Conservation (phyloP, 2,113 vertebrate genomes). For the Enhydra lutris region DNA sequence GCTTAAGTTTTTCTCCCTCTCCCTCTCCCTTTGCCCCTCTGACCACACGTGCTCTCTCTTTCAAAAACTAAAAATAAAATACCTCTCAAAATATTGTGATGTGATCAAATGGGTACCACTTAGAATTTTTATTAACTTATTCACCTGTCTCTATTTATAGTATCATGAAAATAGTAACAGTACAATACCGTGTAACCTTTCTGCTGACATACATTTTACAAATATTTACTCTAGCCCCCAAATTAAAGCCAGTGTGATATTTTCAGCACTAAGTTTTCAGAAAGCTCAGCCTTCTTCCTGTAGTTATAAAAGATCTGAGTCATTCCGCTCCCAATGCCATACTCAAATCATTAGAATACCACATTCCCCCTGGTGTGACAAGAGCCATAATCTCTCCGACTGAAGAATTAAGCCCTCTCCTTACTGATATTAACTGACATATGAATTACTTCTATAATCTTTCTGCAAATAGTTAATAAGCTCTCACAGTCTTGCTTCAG, state of each 20-base stretch:
- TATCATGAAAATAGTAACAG: neutral
- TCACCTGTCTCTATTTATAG: neutral
- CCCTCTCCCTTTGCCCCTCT: neutral
- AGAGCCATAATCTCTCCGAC: slow-evolving; percentile 13
- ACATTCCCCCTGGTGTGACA: neutral
- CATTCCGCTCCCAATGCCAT: slow-evolving; percentile 16
- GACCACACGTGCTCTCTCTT: neutral
- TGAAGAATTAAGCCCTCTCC: slow-evolving; percentile 24
- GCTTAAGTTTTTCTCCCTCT: neutral
- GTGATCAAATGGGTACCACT: neutral
- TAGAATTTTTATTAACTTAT: slow-evolving; percentile 38
- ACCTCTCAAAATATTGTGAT: neutral
- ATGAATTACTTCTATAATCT: neutral
- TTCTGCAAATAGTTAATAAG: slow-evolving; percentile 14
- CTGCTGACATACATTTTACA: slow-evolving; percentile 28
- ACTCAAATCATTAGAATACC: slow-evolving; percentile 3
- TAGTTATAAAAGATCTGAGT: slow-evolving; percentile 32
- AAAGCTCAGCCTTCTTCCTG: neutral
- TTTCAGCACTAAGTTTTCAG: slow-evolving; percentile 39
- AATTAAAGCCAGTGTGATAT: neutral
- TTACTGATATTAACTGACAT: neutral
- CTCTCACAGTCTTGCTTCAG: neutral
- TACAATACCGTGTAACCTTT: neutral
- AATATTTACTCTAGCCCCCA: neutral
- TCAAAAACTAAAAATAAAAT: neutral